Percentiles rank a stretch among this genome's conserved stretches.
phyloP scores from a whole-genome alignment of 2,888 invertebrate genomes.

The Acleris sparsana region DNA sequence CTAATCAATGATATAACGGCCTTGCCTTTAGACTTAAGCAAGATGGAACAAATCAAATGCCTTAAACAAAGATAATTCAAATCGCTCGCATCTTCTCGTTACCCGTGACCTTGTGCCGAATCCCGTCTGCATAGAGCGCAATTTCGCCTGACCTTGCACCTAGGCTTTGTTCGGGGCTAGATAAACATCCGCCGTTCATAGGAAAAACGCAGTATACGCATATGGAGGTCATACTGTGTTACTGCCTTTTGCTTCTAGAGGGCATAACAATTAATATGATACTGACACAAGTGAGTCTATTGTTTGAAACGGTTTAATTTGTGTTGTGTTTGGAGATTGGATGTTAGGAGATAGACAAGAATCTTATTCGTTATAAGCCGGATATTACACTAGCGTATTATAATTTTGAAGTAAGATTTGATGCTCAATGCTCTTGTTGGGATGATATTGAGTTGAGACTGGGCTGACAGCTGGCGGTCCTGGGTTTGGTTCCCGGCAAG shows the following conservation, averaged over 20 bases:
- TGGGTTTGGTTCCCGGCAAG: too few relatives aligned
- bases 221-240: background rate
- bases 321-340: slow-evolving; percentile 11
- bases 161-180: slow-evolving; percentile 15
- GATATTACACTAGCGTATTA: too few relatives aligned
- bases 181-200: background rate
- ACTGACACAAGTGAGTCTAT: slow-evolving; percentile 20
- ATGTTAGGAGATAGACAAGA: background rate
- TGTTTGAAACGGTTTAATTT: slow-evolving; percentile 12
- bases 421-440: too few relatives aligned
- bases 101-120: slow-evolving; percentile 20
- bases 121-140: slow-evolving; percentile 19
- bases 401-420: too few relatives aligned
- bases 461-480: too few relatives aligned
- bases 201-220: too few relatives aligned
- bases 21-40: too few relatives aligned
- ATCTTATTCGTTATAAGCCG: background rate
- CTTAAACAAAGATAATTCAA: background rate
- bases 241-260: too few relatives aligned
- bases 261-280: slow-evolving; percentile 18
- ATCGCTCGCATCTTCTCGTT: background rate
- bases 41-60: background rate
- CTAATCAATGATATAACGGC: too few relatives aligned
- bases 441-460: too few relatives aligned
- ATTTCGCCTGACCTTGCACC: slow-evolving; percentile 26